Evolutionary conservation across 1,140 invertebrate species (phyloP).

Genomic region (Caenorhabditis briggsae): DNA sequence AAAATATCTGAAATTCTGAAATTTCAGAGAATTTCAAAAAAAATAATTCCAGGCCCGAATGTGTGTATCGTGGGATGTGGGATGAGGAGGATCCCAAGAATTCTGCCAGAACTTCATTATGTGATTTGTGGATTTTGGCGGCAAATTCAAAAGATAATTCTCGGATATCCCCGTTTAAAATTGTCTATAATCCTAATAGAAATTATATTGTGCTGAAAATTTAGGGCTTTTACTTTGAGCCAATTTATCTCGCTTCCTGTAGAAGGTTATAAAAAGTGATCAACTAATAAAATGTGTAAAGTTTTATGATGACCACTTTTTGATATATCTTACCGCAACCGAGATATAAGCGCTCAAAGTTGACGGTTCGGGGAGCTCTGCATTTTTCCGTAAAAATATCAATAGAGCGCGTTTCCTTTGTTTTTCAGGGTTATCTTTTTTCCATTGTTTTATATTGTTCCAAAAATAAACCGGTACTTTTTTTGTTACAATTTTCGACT

Average conservation of each 20-base stretch:
- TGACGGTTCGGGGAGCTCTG: no score
- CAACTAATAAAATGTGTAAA: no score
- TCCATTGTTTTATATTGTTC: background rate
- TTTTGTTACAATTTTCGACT: background rate
- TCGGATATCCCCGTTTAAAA: conserved; percentile 65
- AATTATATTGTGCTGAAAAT: conserved; percentile 70
- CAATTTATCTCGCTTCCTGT: background rate
- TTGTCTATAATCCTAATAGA: conserved; percentile 68
- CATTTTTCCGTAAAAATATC: no score
- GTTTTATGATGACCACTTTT: no score
- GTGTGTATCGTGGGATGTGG: conserved; percentile 75
- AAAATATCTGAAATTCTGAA: background rate
- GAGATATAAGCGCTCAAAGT: no score
- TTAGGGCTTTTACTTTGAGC: conserved; percentile 5
- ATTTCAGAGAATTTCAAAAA: background rate
- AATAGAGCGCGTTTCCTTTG: no score
- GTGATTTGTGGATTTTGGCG: conserved; percentile 59
- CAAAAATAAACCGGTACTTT: background rate
- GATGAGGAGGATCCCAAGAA: conserved; percentile 74
- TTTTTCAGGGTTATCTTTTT: no score
- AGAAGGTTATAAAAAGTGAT: no score
- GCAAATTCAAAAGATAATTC: conserved; percentile 27
- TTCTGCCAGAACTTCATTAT: conserved; percentile 52
- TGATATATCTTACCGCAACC: no score
- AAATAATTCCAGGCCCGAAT: conserved; percentile 67